Conservation (phyloP, 2,888 invertebrate species). For the Lordiphosa andalusiaca region DNA sequence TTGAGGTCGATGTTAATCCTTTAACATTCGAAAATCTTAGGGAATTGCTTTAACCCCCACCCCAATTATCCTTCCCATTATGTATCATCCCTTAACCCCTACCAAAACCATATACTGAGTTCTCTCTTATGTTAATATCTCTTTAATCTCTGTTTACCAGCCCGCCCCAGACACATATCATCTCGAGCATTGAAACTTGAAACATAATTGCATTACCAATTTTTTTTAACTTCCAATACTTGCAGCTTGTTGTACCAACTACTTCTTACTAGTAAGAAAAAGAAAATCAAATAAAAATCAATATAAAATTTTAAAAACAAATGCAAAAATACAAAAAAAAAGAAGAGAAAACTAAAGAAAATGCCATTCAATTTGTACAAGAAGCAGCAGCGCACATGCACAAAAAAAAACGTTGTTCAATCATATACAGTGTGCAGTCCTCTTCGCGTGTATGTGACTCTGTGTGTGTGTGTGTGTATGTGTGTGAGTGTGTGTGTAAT, state of each 20-base stretch:
- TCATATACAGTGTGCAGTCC: conserved; percentile 14
- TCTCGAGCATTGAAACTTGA: conserved; percentile 21
- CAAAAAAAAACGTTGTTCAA: conserved; percentile 4
- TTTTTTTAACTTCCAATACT: conserved; percentile 61
- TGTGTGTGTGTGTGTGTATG: conserved; percentile 7
- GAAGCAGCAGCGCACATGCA: conserved; percentile 8
- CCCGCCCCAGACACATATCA: conserved; percentile 16
- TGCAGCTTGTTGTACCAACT: conserved; percentile 74
- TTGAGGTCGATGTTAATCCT: no score
- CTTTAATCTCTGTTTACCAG: conserved; percentile 10
- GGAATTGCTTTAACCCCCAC: no score
- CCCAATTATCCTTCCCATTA: no score
- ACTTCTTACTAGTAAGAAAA: conserved; percentile 66
- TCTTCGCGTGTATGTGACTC: conserved; percentile 17
- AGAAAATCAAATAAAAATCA: conserved; percentile 26
- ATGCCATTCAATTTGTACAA: conserved; percentile 11
- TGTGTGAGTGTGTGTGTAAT: conserved; percentile 22
- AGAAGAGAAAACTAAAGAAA: conserved; percentile 27
- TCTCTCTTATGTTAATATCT: conserved; percentile 8
- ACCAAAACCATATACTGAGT: conserved; percentile 14
- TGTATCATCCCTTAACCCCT: conserved; percentile 9
- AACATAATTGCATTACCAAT: conserved; percentile 58
- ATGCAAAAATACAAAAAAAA: conserved; percentile 40
- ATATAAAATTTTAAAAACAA: conserved; percentile 24
- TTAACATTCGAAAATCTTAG: no score